phyloP scores from a whole-genome alignment of 2,888 invertebrate species.

The Cataglyphis livida region DNA sequence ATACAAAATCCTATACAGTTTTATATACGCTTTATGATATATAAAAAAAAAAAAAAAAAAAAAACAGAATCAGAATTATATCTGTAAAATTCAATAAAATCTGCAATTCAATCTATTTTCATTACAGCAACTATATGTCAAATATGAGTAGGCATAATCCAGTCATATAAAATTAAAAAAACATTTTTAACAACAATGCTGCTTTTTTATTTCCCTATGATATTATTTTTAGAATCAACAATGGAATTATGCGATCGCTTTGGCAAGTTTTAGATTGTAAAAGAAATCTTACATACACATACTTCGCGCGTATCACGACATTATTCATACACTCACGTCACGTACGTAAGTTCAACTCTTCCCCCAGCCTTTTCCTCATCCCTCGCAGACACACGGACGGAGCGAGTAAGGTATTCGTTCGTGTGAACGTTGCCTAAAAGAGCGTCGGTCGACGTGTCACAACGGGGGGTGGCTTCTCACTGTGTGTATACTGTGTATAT shows the following conservation, averaged over 20 bases:
- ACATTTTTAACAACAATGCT: background rate
- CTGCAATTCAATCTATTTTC: background rate
- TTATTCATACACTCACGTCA: conserved; percentile 72
- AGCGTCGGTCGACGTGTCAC: conserved; percentile 58
- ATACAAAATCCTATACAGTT: background rate
- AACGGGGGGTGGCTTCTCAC: background rate
- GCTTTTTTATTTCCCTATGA: background rate
- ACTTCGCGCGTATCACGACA: conserved; percentile 60
- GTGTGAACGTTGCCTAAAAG: conserved; percentile 72
- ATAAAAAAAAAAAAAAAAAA: no score
- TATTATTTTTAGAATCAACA: background rate
- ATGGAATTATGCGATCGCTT: background rate
- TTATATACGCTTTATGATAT: background rate
- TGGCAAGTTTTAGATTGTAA: background rate
- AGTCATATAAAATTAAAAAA: background rate
- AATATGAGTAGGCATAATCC: background rate
- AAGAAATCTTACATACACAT: background rate
- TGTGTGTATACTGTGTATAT: conserved; percentile 66
- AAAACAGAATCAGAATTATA: background rate
- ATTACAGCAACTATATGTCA: background rate
- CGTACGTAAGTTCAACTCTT: conserved; percentile 57
- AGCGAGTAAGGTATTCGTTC: conserved; percentile 44
- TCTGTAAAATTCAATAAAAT: background rate
- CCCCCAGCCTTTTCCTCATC: conserved; percentile 55
- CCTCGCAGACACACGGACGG: conserved; percentile 37